Conservation (phyloP, 1,140 invertebrate species). For the Papilio dardanus region DNA sequence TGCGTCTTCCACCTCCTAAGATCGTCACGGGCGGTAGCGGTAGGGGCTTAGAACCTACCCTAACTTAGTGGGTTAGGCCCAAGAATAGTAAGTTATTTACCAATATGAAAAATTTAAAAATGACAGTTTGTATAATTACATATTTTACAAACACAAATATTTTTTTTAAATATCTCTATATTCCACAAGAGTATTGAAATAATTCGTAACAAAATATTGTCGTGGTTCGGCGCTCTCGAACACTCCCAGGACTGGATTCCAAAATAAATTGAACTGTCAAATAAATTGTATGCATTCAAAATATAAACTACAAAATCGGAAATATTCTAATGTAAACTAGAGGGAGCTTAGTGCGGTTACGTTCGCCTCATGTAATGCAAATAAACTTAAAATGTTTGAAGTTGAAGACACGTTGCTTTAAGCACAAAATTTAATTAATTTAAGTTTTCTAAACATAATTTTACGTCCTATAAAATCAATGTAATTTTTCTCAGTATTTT, state of each 20-base stretch:
- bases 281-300: conserved; percentile 1
- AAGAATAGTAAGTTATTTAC: no score
- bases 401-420: not conserved
- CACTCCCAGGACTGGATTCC: not conserved
- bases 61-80: no score
- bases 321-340: conserved; percentile 5
- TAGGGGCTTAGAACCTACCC: no score
- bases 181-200: not conserved
- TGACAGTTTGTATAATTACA: no score
- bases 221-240: not conserved
- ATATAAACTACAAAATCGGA: conserved; percentile 6
- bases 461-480: not conserved
- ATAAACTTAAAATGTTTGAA: not conserved
- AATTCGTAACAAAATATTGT: not conserved
- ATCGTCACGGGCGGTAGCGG: no score
- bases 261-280: conserved; percentile 13
- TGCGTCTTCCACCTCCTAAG: no score
- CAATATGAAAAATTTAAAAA: no score
- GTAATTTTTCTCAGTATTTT: no score
- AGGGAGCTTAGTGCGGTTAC: not conserved
- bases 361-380: not conserved
- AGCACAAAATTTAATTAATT: not conserved
- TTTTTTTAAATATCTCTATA: not conserved
- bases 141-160: not conserved
- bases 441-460: no score